phyloP scores from a whole-genome alignment of 2,888 invertebrate species.

The Drosophila borealis region DNA sequence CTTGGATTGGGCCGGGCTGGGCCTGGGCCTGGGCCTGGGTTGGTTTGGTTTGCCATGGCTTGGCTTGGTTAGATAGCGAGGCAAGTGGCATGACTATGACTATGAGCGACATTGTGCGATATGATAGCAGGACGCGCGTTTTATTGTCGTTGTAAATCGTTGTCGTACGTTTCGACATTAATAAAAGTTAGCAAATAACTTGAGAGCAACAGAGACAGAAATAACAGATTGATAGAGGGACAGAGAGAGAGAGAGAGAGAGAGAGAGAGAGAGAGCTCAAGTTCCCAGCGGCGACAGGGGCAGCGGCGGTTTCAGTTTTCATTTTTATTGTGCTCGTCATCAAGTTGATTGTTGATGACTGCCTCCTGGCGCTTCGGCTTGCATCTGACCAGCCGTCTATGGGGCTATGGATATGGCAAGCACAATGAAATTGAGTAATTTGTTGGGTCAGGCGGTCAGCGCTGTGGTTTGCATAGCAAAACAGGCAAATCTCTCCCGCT shows the following conservation, averaged over 20 bases:
- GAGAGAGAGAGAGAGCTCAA: constrained; percentile 51
- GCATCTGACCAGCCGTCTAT: constrained; percentile 41
- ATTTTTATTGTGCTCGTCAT: constrained; percentile 80
- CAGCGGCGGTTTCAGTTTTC: constrained; percentile 69
- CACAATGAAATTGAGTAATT: constrained; percentile 79
- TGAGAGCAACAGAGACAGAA: constrained; percentile 51
- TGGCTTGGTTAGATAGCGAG: constrained; percentile 72
- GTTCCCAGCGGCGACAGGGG: constrained; percentile 39
- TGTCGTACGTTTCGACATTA: constrained; percentile 80
- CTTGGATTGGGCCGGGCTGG: constrained; percentile 16
- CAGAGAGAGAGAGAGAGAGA: constrained; percentile 22
- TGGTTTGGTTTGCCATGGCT: constrained; percentile 18
- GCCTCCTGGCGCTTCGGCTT: constrained; percentile 59
- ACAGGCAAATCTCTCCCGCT: constrained; percentile 62
- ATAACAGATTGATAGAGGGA: constrained; percentile 8
- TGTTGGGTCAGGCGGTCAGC: constrained; percentile 79
- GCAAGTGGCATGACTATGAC: constrained; percentile 73
- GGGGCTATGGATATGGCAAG: constrained; percentile 56
- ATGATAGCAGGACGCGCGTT: constrained; percentile 79
- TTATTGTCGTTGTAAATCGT: constrained; percentile 81
- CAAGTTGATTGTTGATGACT: constrained; percentile 79
- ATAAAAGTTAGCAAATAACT: constrained; percentile 80
- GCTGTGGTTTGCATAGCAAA: constrained; percentile 78
- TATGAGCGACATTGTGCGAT: constrained; percentile 79
- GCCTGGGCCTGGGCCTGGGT: constrained; percentile 14